These are phyloP conservation scores for Urocolius indicus DNA, from an alignment of 2,113 vertebrate genomes.

Conservation along the genomic window DNA sequence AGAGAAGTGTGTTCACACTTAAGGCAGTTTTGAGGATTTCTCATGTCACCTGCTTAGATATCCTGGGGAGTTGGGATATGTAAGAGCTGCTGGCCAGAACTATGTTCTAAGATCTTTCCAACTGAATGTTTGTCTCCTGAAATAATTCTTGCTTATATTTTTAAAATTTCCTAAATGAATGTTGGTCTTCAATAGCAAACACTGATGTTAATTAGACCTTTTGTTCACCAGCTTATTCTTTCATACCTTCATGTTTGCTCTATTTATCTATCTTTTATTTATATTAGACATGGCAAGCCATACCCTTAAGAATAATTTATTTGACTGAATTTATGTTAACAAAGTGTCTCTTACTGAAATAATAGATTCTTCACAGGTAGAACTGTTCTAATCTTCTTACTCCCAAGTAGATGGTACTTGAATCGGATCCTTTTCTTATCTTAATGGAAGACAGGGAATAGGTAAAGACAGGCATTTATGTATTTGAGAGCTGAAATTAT, in stretches of 20 bases:
- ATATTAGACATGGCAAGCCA: background rate
- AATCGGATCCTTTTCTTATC: background rate
- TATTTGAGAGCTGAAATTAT: background rate
- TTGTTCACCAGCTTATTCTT: background rate
- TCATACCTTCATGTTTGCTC: background rate
- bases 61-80: background rate
- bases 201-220: background rate
- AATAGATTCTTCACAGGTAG: background rate
- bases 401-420: accelerated
- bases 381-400: background rate
- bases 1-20: background rate
- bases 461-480: background rate
- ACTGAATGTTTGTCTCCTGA: background rate
- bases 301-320: background rate
- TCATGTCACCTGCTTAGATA: accelerated
- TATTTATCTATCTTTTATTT: background rate
- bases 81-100: background rate
- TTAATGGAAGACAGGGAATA: background rate
- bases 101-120: background rate
- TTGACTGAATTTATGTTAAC: background rate
- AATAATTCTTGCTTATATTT: background rate
- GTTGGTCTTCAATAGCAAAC: background rate
- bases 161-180: background rate
- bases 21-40: background rate
- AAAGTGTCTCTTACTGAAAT: background rate